phyloP scores from a whole-genome alignment of 2,888 invertebrate genomes.

The Agelastica alni region DNA sequence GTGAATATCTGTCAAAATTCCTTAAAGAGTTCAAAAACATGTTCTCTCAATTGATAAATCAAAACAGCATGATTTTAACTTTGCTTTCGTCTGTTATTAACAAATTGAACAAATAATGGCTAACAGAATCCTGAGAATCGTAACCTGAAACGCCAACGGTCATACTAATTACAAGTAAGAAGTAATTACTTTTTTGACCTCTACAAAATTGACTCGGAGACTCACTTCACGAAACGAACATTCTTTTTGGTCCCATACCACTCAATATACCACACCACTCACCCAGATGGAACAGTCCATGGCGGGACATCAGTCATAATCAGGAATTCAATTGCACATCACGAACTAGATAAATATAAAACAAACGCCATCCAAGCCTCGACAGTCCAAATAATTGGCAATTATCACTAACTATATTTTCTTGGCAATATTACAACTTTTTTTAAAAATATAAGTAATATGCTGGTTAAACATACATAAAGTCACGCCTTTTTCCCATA shows the following conservation, averaged over 20 bases:
- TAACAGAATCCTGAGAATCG: constrained; percentile 3
- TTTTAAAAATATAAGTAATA: too few relatives aligned
- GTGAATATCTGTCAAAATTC: constrained; percentile 8
- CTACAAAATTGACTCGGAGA: too few relatives aligned
- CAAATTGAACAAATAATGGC: constrained; percentile 7
- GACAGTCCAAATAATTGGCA: neutral
- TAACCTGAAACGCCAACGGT: constrained; percentile 9
- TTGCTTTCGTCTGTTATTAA: constrained; percentile 1
- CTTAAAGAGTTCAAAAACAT: constrained; percentile 8
- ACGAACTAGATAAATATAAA: neutral
- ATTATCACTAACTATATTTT: too few relatives aligned
- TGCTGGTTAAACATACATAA: too few relatives aligned
- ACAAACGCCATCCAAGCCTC: neutral
- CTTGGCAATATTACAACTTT: too few relatives aligned
- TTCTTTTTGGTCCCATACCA: too few relatives aligned
- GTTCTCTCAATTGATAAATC: constrained; percentile 11
- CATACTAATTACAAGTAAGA: too few relatives aligned
- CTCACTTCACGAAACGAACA: too few relatives aligned
- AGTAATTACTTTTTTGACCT: too few relatives aligned
- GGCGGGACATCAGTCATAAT: neutral
- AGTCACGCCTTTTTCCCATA: too few relatives aligned
- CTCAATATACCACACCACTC: too few relatives aligned
- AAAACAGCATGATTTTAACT: too few relatives aligned
- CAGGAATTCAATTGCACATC: neutral
- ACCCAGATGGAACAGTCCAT: neutral